Conservation (phyloP, 1,140 invertebrate species). For the Adoxophyes honmai region DNA sequence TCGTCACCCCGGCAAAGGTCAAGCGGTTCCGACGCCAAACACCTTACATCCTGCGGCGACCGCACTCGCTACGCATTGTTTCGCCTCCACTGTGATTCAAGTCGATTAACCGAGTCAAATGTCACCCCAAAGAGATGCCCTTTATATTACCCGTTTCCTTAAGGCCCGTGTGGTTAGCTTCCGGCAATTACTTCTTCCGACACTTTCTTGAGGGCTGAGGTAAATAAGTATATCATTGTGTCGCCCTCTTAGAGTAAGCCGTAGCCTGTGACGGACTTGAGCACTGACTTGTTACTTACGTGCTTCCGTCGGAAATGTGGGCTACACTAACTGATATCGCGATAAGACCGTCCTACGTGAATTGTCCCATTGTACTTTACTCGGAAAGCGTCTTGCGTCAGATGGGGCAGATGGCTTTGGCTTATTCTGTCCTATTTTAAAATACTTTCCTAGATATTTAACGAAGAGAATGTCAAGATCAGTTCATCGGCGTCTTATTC, state of each 20-base stretch:
- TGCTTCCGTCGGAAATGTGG: constrained; percentile 70
- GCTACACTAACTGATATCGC: constrained; percentile 35
- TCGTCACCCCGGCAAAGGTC: constrained; percentile 23
- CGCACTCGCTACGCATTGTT: constrained; percentile 54
- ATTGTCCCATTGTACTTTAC: no score
- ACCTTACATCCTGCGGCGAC: constrained; percentile 60
- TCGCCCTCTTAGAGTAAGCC: constrained; percentile 44
- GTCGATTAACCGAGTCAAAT: constrained; percentile 70
- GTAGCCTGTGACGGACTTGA: constrained; percentile 54
- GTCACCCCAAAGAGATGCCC: constrained; percentile 57
- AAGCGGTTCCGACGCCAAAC: constrained; percentile 32
- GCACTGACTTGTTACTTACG: constrained; percentile 39
- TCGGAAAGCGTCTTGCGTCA: no score
- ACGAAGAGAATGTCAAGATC: no score
- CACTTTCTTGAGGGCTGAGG: constrained; percentile 36
- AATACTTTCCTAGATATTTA: no score
- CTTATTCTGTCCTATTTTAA: no score
- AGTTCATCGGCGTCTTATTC: no score
- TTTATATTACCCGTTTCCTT: constrained; percentile 64
- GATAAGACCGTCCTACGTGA: constrained; percentile 24
- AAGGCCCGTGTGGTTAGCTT: constrained; percentile 47
- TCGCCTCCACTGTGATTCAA: constrained; percentile 57
- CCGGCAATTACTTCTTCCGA: constrained; percentile 70
- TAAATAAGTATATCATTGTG: constrained; percentile 36
- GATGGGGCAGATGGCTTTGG: no score